Conservation (phyloP, 2,888 invertebrate genomes). For the Spicauda simplicius region DNA sequence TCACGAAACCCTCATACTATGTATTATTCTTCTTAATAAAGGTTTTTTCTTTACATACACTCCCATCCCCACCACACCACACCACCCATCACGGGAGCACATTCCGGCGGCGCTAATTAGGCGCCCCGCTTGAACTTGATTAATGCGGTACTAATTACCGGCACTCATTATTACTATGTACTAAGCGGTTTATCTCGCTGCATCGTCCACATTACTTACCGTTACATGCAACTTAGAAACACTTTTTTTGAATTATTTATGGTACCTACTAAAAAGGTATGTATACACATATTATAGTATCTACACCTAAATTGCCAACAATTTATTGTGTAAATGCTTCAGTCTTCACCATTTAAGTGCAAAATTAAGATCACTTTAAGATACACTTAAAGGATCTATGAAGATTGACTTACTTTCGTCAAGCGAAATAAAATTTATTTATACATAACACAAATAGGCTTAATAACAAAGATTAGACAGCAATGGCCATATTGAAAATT, state of each 20-base stretch:
- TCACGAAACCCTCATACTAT: no score
- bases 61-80: conserved; percentile 7
- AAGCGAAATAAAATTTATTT: conserved; percentile 38
- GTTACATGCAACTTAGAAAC: neutral
- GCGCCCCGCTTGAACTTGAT: conserved; percentile 61
- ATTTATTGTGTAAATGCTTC: conserved; percentile 66
- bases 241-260: no score
- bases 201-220: neutral
- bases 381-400: conserved; percentile 38
- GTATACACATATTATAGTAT: no score
- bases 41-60: neutral
- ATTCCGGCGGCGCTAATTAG: conserved; percentile 58
- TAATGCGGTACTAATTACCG: conserved; percentile 67
- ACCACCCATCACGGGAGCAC: conserved; percentile 44
- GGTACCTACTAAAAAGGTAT: neutral
- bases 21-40: neutral
- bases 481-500: neutral
- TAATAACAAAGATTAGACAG: neutral
- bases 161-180: conserved; percentile 9
- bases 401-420: conserved; percentile 28
- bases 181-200: neutral
- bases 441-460: neutral
- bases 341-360: conserved; percentile 59
- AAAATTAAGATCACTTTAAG: conserved; percentile 41
- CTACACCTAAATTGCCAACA: conserved; percentile 51